Percentiles rank a stretch among this genome's conserved stretches.
Conservation (phyloP, 2,888 invertebrate species). For the Microdon myrmicae region DNA sequence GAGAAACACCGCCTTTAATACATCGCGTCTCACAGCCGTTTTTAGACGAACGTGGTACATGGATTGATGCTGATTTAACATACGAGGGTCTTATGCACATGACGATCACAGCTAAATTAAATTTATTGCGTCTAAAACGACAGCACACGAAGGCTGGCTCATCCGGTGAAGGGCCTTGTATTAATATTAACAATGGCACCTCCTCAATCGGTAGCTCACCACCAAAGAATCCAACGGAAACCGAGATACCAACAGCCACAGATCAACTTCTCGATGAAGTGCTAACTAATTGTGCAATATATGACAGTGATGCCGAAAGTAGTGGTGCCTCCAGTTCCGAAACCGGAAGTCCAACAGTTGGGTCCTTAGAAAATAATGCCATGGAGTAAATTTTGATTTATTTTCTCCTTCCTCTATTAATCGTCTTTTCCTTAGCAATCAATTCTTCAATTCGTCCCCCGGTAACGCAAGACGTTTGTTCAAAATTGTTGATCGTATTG, state of each 20-base stretch:
- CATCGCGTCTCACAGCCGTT: conserved; percentile 73
- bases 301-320: conserved; percentile 66
- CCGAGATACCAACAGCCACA: conserved; percentile 36
- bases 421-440: conserved; percentile 39
- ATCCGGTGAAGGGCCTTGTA: conserved; percentile 25
- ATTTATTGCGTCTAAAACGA: conserved; percentile 67
- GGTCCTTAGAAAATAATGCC: conserved; percentile 48
- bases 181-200: conserved; percentile 6
- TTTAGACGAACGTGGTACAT: conserved; percentile 82
- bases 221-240: conserved; percentile 29
- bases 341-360: conserved; percentile 58
- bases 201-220: conserved; percentile 38
- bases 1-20: conserved; percentile 73
- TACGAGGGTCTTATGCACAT: conserved; percentile 80
- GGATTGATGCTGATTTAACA: conserved; percentile 83
- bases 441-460: conserved; percentile 61
- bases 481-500: conserved; percentile 66
- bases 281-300: conserved; percentile 59
- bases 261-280: conserved; percentile 47
- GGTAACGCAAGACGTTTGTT: conserved; percentile 65
- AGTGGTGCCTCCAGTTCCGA: conserved; percentile 65
- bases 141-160: conserved; percentile 50
- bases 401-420: neutral
- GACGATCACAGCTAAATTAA: conserved; percentile 85
- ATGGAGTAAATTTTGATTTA: conserved; percentile 56